Evolutionary conservation across 2,888 invertebrate genomes (phyloP).

Genomic region (Cryptophagus acutangulus): DNA sequence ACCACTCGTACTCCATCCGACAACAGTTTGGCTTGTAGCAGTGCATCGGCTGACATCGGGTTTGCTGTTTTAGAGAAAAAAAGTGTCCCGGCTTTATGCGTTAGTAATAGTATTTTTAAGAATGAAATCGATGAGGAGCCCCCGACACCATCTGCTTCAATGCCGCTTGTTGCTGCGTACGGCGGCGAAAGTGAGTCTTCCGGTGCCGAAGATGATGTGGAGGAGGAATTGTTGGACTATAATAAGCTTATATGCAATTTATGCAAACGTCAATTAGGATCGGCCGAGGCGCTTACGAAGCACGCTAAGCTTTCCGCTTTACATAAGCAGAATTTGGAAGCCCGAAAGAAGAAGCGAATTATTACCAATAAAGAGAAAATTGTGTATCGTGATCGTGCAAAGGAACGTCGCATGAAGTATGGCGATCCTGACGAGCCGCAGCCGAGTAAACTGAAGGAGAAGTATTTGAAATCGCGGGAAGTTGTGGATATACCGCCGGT

Average conservation of each 20-base stretch:
- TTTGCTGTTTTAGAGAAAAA: conserved; percentile 86
- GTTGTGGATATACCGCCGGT: conserved; percentile 48
- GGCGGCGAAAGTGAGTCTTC: conserved; percentile 67
- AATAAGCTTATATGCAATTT: conserved; percentile 85
- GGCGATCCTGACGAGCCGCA: conserved; percentile 81
- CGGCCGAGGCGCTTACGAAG: conserved; percentile 79
- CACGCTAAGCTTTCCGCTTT: conserved; percentile 91
- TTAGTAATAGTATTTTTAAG: conserved; percentile 20
- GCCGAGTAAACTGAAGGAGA: conserved; percentile 67
- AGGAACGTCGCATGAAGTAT: conserved; percentile 89
- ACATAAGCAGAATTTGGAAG: conserved; percentile 82
- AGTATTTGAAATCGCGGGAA: conserved; percentile 59
- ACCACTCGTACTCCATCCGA: conserved; percentile 34
- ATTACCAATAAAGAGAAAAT: conserved; percentile 35
- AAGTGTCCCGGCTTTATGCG: conserved; percentile 34
- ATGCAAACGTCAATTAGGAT: conserved; percentile 92
- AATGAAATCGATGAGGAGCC: conserved; percentile 25
- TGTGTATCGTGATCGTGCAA: conserved; percentile 91
- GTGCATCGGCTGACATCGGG: conserved; percentile 87
- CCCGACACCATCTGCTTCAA: conserved; percentile 25
- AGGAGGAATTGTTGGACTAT: conserved; percentile 80
- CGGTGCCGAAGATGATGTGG: conserved; percentile 57
- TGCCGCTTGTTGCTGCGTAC: conserved; percentile 69
- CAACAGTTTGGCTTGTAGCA: conserved; percentile 34
- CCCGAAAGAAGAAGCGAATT: conserved; percentile 35